phyloP scores from a whole-genome alignment of 1,140 invertebrate species.

The Euwallacea similis region DNA sequence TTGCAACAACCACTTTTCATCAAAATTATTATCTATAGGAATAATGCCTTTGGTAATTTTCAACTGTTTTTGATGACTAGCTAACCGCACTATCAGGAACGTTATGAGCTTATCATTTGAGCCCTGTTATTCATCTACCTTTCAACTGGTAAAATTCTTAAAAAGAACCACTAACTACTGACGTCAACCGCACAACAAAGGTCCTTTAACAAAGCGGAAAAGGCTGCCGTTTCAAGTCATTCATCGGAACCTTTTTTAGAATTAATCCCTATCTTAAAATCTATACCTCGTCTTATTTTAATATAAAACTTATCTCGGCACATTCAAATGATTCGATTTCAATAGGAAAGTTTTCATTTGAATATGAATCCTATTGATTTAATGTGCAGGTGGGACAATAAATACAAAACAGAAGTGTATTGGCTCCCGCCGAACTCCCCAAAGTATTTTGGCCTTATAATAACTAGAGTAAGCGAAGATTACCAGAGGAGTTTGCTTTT shows the following conservation, averaged over 20 bases:
- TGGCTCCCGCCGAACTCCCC: neutral
- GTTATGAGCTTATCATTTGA: too few species aligned
- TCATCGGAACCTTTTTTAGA: neutral
- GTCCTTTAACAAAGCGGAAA: too few species aligned
- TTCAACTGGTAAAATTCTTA: too few species aligned
- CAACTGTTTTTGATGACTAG: conserved; percentile 1
- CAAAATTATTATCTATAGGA: neutral
- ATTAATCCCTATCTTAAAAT: conserved; percentile 2
- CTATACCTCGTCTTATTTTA: conserved; percentile 19
- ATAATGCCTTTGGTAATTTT: conserved; percentile 1
- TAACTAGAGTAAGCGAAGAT: neutral
- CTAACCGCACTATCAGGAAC: neutral
- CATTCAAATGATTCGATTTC: conserved; percentile 36
- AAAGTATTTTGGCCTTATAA: neutral
- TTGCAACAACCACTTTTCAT: neutral
- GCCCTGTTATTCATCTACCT: too few species aligned
- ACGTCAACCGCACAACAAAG: too few species aligned
- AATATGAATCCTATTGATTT: conserved; percentile 39
- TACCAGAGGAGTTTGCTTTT: neutral
- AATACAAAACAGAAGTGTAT: conserved; percentile 24
- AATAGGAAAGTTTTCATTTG: conserved; percentile 35
- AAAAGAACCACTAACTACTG: too few species aligned
- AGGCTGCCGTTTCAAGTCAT: neutral
- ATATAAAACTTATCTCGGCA: conserved; percentile 31
- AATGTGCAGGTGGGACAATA: conserved; percentile 36